Evolutionary conservation across 1,140 invertebrate genomes (phyloP), one percentile per base, ranked within the genome.

Genomic region (Lamellibrachia luymesi): DNA sequence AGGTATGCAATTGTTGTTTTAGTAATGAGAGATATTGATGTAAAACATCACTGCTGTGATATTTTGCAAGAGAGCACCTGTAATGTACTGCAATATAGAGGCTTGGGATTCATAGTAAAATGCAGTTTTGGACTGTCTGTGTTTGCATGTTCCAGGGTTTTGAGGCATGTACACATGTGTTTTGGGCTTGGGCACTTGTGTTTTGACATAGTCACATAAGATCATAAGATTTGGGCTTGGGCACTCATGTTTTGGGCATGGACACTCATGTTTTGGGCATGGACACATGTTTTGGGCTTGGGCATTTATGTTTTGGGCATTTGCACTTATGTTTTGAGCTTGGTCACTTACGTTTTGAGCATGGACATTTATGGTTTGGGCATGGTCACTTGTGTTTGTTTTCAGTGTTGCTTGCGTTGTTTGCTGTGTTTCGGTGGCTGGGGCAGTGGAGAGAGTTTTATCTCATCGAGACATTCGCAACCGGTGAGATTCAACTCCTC

Each of bases 401-500:
- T 80, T 80, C 64, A 80, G 64, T 80, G 64, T 80, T 80, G 64
- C 64, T 80, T 80, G 64, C 91, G 6, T 91, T 91, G 49, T 91
- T 91, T 91, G 38, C 91, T n/a, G 90, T 91, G 38, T 92, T 10
- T 64, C 50, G n/a, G 50, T 51, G 27, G 27, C 51, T 2, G 97
- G 97, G 97, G 97, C 96, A 97, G 97, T 97, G 97, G 97, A 96
- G 96, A 96, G 95, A 96, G 96, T 96, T 96, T 95, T 96, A 96
- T 97, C 97, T 97, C 97, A 97, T 97, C 97, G 97, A 97, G 96
- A 96, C 95, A 94, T 93, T 96, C 94, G 95, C 97, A 97, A 51
- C 93, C 90, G 95, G 97, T 97, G 97, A 97, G 97, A 97, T 97
- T 97, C 97, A 97, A 97, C 97, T 97, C 97, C 97, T 97, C 97